These are phyloP conservation scores for Pentalonia nigronervosa DNA, from an alignment of 1,140 invertebrate genomes.

Conservation along the genomic window DNA sequence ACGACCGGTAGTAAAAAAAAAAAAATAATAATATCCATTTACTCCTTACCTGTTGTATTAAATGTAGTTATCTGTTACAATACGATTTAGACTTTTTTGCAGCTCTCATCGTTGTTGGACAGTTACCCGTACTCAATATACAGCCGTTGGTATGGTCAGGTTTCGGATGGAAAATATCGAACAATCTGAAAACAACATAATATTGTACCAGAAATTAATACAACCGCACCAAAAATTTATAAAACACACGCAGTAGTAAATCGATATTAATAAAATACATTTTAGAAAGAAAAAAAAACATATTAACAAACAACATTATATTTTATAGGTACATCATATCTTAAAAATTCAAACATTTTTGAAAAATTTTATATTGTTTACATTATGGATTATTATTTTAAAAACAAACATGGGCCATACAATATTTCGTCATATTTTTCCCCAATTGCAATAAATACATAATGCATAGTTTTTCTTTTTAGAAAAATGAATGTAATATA, in stretches of 20 bases:
- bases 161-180: background rate
- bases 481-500: background rate
- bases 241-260: background rate
- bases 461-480: background rate
- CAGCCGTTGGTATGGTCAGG: background rate
- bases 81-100: slow-evolving; percentile 47
- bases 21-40: background rate
- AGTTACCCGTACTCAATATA: background rate
- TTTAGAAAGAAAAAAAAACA: background rate
- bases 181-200: background rate
- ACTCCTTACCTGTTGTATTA: slow-evolving; percentile 36
- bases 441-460: background rate
- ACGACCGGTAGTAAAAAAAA: background rate
- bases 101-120: slow-evolving; percentile 34
- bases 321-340: background rate
- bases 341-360: background rate
- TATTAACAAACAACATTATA: background rate
- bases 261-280: background rate
- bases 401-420: background rate
- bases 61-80: slow-evolving; percentile 40
- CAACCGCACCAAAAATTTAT: background rate
- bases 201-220: background rate
- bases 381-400: background rate
- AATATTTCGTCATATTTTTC: background rate
- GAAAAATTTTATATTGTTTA: background rate